Percentiles rank a stretch among this genome's conserved stretches.
phyloP scores from a whole-genome alignment of 2,888 invertebrate species.

The Melinaea menophilus region DNA sequence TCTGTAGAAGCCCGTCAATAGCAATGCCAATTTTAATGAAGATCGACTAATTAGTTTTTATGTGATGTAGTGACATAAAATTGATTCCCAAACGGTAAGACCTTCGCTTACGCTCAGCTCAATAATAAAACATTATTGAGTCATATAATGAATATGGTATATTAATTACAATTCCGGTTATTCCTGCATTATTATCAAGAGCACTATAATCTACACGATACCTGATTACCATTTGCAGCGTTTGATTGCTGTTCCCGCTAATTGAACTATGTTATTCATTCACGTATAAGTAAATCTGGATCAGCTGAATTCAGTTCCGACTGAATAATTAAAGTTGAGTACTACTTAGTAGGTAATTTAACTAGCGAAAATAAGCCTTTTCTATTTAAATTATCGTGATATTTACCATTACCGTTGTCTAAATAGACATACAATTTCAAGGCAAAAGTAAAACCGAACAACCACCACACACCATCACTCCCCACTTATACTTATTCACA shows the following conservation, averaged over 20 bases:
- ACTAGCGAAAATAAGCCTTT: background rate
- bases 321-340: background rate
- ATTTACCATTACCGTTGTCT: background rate
- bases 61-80: too few relatives aligned
- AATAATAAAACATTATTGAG: too few relatives aligned
- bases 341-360: too few relatives aligned
- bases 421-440: conserved; percentile 10
- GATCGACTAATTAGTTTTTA: too few relatives aligned
- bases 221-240: conserved; percentile 20
- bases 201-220: conserved; percentile 20
- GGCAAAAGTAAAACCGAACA: conserved; percentile 10
- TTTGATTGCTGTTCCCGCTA: conserved; percentile 17
- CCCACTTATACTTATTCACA: conserved; percentile 4
- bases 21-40: too few relatives aligned
- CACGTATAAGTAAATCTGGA: background rate
- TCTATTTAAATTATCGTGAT: background rate
- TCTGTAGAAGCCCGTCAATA: too few relatives aligned
- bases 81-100: too few relatives aligned
- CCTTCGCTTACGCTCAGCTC: too few relatives aligned
- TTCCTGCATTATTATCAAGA: conserved; percentile 6
- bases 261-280: conserved; percentile 17
- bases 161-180: background rate
- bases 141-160: background rate
- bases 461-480: conserved; percentile 14
- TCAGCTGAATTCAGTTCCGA: background rate